A percentile compares a stretch with the other conserved stretches of the same genome.
Evolutionary conservation across 2,888 invertebrate species (phyloP).

Genomic region (Watsonalla cultraria): DNA sequence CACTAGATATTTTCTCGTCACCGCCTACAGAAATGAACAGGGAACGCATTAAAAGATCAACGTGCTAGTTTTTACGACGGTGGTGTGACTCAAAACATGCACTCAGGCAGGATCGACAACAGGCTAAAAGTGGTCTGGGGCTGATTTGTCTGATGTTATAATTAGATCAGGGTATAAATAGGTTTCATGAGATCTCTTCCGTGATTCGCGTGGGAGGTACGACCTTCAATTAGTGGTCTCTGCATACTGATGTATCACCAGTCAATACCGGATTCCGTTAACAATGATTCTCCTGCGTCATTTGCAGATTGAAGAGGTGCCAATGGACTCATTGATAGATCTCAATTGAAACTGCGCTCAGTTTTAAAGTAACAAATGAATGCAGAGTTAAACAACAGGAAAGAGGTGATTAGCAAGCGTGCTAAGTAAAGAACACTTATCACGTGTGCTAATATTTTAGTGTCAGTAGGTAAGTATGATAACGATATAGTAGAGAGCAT

Average conservation of each 20-base stretch:
- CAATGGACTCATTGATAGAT: slow-evolving; percentile 36
- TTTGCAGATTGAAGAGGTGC: slow-evolving; percentile 46
- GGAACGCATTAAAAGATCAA: slow-evolving; percentile 24
- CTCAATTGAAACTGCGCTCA: slow-evolving; percentile 33
- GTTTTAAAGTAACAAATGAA: slow-evolving; percentile 20
- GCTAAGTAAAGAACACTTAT: slow-evolving; percentile 44
- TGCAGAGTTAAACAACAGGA: slow-evolving; percentile 31
- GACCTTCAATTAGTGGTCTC: slow-evolving; percentile 61
- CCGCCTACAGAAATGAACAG: slow-evolving; percentile 21
- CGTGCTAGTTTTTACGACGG: slow-evolving; percentile 22
- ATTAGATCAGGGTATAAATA: slow-evolving; percentile 64
- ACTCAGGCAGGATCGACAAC: slow-evolving; percentile 26
- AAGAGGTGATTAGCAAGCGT: slow-evolving; percentile 32
- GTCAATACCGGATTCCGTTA: slow-evolving; percentile 43
- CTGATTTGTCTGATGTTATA: slow-evolving; percentile 50
- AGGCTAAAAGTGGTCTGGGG: slow-evolving; percentile 48
- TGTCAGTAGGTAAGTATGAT: slow-evolving; percentile 62
- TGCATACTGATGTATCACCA: slow-evolving; percentile 42
- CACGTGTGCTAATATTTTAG: slow-evolving; percentile 40
- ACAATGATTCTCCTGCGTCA: slow-evolving; percentile 30
- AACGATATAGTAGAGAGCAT: slow-evolving; percentile 32
- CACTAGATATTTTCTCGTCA: slow-evolving; percentile 14
- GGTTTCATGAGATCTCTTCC: slow-evolving; percentile 50
- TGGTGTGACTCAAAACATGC: slow-evolving; percentile 42
- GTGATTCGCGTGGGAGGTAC: slow-evolving; percentile 51